These are phyloP conservation scores for Pollicipes pollicipes DNA, from an alignment of 1,140 invertebrate genomes.

Conservation along the genomic window DNA sequence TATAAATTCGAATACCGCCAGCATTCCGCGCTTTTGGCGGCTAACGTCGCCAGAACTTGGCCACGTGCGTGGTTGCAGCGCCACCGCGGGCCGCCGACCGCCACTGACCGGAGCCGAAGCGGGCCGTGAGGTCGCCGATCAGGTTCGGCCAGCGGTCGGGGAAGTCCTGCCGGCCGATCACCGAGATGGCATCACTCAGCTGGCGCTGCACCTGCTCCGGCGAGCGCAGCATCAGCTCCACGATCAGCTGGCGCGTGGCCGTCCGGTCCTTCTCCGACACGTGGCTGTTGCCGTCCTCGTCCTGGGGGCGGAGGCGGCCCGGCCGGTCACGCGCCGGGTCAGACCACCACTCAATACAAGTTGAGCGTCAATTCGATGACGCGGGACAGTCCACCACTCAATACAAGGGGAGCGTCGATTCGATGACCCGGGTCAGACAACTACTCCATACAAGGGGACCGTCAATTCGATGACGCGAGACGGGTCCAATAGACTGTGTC, in stretches of 20 bases:
- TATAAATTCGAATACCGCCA: no score
- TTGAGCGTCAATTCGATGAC: conserved; percentile 2
- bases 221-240: conserved; percentile 79
- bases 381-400: neutral
- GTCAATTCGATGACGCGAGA: neutral
- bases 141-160: conserved; percentile 37
- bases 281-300: conserved; percentile 56
- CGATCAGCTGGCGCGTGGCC: conserved; percentile 67
- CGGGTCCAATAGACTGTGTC: no score
- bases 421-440: neutral
- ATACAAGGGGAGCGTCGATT: neutral
- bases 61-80: no score
- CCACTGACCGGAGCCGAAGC: conserved; percentile 21
- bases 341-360: neutral
- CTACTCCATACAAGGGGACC: neutral
- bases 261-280: conserved; percentile 61
- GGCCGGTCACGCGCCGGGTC: no score
- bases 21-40: no score
- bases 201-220: conserved; percentile 81
- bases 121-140: conserved; percentile 31
- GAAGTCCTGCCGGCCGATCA: conserved; percentile 55
- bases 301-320: conserved; percentile 30
- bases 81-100: no score
- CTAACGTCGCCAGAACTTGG: no score
- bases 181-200: conserved; percentile 84